A percentile compares a stretch with the other conserved stretches of the same genome.
Conservation (phyloP, 2,113 vertebrate genomes). For the Barbus barbus region DNA sequence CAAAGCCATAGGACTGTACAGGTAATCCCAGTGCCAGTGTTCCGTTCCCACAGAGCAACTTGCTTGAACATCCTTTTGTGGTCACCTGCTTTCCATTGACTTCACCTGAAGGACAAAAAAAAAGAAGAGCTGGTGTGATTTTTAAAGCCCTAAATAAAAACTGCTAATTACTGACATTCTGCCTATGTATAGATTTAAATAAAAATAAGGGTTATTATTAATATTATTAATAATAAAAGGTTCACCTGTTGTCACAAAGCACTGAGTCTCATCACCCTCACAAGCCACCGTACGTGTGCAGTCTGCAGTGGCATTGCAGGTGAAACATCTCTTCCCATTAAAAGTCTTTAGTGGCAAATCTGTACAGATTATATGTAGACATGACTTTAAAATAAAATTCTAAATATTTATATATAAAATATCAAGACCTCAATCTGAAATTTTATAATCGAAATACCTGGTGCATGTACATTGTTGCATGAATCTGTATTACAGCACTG, state of each 20-base stretch:
- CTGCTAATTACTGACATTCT: neutral
- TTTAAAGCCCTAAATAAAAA: neutral
- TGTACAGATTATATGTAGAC: neutral
- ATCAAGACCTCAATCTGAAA: neutral
- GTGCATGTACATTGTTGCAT: conserved; percentile 14
- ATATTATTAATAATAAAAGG: neutral
- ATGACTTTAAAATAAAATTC: neutral
- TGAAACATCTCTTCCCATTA: neutral
- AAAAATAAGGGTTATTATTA: too few species aligned
- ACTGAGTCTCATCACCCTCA: conserved; percentile 23
- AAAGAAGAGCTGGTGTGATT: neutral
- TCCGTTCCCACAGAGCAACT: neutral
- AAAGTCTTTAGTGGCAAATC: neutral
- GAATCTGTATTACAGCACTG: conserved; percentile 16
- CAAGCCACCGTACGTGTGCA: neutral
- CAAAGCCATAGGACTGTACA: neutral
- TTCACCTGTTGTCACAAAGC: conserved; percentile 24
- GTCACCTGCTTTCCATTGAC: neutral
- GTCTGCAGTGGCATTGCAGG: neutral
- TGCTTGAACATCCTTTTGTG: conserved; percentile 26
- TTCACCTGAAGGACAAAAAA: neutral
- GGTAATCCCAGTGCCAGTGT: neutral
- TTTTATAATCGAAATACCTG: neutral
- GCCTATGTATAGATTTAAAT: neutral
- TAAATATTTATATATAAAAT: neutral